A percentile compares a stretch with the other conserved stretches of the same genome.
Conservation (phyloP, 2,113 vertebrate genomes). For the Willisornis vidua region DNA sequence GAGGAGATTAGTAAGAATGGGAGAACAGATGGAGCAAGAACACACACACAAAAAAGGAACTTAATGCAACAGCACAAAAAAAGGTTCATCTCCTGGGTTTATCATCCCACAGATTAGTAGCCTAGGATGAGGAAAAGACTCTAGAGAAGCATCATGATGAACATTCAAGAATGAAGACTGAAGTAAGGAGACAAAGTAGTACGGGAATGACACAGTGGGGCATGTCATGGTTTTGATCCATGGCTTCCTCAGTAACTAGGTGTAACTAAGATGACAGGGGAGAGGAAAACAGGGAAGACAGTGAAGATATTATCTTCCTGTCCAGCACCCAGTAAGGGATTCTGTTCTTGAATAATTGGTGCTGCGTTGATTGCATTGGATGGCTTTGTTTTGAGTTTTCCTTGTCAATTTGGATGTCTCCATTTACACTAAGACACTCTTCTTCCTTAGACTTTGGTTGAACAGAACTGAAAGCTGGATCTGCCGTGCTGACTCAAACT, state of each 20-base stretch:
- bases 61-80: background rate
- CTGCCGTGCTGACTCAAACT: background rate
- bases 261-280: background rate
- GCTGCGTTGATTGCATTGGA: background rate
- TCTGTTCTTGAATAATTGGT: background rate
- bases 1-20: background rate
- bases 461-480: background rate
- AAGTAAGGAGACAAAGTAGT: background rate
- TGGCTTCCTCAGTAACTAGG: too few relatives aligned
- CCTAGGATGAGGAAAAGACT: background rate
- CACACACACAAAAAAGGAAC: background rate
- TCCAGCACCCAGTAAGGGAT: background rate
- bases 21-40: background rate
- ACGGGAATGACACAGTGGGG: background rate
- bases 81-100: background rate
- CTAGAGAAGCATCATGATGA: background rate
- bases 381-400: background rate
- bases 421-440: background rate
- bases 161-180: background rate
- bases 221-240: too few relatives aligned
- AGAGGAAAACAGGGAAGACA: background rate
- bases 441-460: background rate
- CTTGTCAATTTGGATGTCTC: background rate
- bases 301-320: background rate
- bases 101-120: background rate